phyloP scores from a whole-genome alignment of 2,797 vertebrate species.

The Cyclura pinguis region DNA sequence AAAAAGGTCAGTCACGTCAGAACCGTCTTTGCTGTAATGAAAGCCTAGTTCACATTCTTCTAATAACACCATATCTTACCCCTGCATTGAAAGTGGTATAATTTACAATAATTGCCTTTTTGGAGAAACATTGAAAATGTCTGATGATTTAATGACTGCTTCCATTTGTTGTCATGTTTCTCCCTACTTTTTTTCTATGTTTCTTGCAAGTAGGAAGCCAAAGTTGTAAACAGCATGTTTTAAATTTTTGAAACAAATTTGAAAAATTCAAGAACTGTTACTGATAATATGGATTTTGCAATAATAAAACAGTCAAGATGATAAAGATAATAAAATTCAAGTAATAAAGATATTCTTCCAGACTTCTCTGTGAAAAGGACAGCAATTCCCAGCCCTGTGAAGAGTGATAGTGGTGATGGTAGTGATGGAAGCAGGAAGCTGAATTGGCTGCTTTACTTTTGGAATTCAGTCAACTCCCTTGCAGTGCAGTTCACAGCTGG shows the following conservation, averaged over 20 bases:
- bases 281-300: neutral
- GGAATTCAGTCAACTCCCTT: neutral
- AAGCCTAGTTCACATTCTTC: neutral
- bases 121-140: neutral
- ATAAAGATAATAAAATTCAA: too few species aligned
- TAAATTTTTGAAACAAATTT: neutral
- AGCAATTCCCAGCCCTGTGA: neutral
- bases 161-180: neutral
- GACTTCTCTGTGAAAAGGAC: neutral
- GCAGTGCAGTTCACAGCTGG: neutral
- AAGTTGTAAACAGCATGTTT: neutral
- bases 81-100: conserved; percentile 35
- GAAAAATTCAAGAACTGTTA: neutral
- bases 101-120: neutral
- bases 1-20: conserved; percentile 42
- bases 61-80: neutral
- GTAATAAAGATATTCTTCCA: neutral
- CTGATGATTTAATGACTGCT: conserved; percentile 6
- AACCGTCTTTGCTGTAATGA: neutral
- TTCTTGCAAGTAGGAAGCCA: too few species aligned
- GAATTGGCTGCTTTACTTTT: neutral
- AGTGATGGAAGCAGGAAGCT: neutral
- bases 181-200: too few species aligned
- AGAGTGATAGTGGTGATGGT: neutral
- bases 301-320: too few species aligned